Conservation (phyloP, 2,888 invertebrate genomes). For the Drosophila incognita region DNA sequence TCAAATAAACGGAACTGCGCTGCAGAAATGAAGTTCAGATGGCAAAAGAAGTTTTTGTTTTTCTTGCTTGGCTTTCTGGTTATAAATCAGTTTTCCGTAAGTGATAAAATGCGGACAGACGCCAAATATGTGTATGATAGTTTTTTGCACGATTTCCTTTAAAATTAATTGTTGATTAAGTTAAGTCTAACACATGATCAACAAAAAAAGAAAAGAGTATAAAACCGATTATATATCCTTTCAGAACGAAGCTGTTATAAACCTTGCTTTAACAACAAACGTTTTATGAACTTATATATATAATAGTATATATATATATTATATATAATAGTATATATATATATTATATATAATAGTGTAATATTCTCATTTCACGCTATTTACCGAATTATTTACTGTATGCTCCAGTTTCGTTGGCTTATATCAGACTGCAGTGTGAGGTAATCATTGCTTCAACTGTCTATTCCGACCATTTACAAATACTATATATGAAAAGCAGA, state of each 20-base stretch:
- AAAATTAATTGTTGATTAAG: not conserved
- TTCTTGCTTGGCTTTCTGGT: not conserved
- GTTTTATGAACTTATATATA: not conserved
- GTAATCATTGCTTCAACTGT: constrained; percentile 2
- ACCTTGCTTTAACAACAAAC: not conserved
- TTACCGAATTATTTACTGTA: not conserved
- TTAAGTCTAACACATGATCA: no score
- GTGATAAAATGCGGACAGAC: not conserved
- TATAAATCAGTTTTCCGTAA: constrained; percentile 6
- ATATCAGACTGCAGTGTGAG: not conserved
- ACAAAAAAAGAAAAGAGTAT: no score
- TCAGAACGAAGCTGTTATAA: not conserved
- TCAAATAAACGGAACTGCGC: constrained; percentile 12
- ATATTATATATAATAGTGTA: not conserved
- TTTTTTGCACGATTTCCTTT: not conserved
- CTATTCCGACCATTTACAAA: constrained; percentile 19
- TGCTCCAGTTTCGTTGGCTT: constrained; percentile 3
- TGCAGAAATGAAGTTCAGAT: constrained; percentile 4
- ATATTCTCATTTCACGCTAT: constrained; percentile 8
- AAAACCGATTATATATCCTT: not conserved
- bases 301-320: no score
- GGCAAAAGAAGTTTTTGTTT: constrained; percentile 1
- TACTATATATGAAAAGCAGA: not conserved
- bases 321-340: not conserved
- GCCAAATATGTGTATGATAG: not conserved